Conservation (phyloP, 2,113 vertebrate species). For the Pelobates fuscus region DNA sequence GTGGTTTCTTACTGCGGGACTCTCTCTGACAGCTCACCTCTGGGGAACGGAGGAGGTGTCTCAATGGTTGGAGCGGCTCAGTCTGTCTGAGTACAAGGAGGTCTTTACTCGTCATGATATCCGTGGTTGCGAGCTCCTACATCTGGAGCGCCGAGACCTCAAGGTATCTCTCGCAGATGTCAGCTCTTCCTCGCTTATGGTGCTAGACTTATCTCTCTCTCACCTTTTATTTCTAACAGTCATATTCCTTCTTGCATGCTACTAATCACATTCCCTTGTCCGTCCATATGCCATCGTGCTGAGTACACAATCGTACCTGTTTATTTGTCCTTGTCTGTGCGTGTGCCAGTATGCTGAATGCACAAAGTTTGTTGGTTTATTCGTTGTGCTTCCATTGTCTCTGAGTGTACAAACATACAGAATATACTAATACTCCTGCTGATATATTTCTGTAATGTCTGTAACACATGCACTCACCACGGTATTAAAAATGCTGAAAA, state of each 20-base stretch:
- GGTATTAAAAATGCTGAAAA: too few species aligned
- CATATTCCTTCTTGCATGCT: background rate
- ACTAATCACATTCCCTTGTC: background rate
- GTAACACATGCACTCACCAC: too few species aligned
- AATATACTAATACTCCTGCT: too few species aligned
- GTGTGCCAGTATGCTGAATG: too few species aligned
- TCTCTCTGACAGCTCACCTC: constrained; percentile 86
- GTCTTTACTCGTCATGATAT: constrained; percentile 94
- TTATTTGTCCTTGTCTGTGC: background rate
- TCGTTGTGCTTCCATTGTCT: too few species aligned
- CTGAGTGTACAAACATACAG: too few species aligned
- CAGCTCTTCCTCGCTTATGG: constrained; percentile 37
- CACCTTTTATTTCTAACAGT: background rate
- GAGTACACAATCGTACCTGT: background rate
- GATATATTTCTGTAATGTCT: too few species aligned
- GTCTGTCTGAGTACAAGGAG: constrained; percentile 96
- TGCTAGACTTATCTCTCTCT: background rate
- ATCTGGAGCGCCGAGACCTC: constrained; percentile 96
- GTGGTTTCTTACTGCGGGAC: constrained; percentile 68
- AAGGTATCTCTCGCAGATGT: constrained; percentile 76
- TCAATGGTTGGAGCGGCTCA: constrained; percentile 92
- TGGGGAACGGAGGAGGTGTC: constrained; percentile 98
- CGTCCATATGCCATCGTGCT: background rate
- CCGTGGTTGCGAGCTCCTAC: constrained; percentile 91
- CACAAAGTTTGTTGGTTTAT: too few species aligned